Conservation (phyloP, 2,797 vertebrate species). For the Enteromius thamalakanensis region DNA sequence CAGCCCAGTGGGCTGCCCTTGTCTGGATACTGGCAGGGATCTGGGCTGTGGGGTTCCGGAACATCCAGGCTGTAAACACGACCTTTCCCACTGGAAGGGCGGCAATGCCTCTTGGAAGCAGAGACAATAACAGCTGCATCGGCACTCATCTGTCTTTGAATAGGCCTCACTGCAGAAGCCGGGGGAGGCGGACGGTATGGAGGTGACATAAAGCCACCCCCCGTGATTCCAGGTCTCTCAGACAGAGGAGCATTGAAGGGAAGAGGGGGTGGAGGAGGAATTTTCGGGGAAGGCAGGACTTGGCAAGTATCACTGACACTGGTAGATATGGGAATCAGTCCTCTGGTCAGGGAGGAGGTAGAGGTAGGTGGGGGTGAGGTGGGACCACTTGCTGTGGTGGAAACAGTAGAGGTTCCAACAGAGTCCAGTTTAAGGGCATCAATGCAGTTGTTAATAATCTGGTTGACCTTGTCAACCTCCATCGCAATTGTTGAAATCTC, state of each 20-base stretch:
- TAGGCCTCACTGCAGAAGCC: slow-evolving; percentile 83
- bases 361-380: slow-evolving; percentile 78
- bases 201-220: slow-evolving; percentile 86
- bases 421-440: slow-evolving; percentile 97
- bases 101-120: slow-evolving; percentile 91
- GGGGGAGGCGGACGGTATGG: slow-evolving; percentile 89
- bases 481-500: slow-evolving; percentile 99
- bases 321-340: slow-evolving; percentile 77
- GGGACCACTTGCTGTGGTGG: slow-evolving; percentile 68
- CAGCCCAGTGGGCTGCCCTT: slow-evolving; percentile 90
- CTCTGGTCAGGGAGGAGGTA: slow-evolving; percentile 75
- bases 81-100: slow-evolving; percentile 89
- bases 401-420: slow-evolving; percentile 76
- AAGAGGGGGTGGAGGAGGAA: slow-evolving; percentile 77
- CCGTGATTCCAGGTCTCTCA: slow-evolving; percentile 87
- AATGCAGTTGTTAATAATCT: slow-evolving; percentile 99
- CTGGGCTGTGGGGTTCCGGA: slow-evolving; percentile 89
- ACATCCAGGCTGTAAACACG: slow-evolving; percentile 96
- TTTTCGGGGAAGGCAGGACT: slow-evolving; percentile 73
- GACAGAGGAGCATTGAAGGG: slow-evolving; percentile 78
- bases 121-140: slow-evolving; percentile 86
- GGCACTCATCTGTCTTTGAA: slow-evolving; percentile 96
- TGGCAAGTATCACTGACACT: slow-evolving; percentile 72
- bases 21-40: slow-evolving; percentile 89
- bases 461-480: slow-evolving; percentile 99